These are phyloP conservation scores for Parazoanthus atlanticus DNA, from an alignment of 92 coral and sea anemone genomes.

Conservation along the genomic window DNA sequence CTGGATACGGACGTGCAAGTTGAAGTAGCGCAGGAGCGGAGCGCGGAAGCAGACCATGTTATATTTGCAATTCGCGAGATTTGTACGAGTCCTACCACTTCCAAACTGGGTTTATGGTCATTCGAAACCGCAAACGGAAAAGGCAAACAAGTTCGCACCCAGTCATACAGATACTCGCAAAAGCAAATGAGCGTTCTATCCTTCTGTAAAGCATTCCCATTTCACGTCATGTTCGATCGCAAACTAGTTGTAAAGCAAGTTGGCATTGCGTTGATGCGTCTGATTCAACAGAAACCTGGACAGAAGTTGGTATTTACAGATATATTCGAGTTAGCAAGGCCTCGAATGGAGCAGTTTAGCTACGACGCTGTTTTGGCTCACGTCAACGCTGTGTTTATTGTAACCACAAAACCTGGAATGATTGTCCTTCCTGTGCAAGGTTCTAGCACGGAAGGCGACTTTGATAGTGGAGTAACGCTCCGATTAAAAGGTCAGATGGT, in stretches of 20 bases:
- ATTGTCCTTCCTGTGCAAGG: constrained; percentile 40
- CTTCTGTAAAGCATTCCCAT: constrained; percentile 97
- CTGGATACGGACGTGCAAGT: constrained; percentile 79
- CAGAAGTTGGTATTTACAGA: constrained; percentile 73
- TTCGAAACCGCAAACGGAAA: constrained; percentile 53
- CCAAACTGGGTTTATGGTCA: constrained; percentile 90
- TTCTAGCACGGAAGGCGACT: constrained; percentile 32
- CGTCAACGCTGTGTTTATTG: constrained; percentile 92
- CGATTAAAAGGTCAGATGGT: constrained; percentile 99
- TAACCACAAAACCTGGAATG: constrained; percentile 71
- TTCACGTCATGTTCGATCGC: constrained; percentile 93
- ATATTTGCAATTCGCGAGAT: constrained; percentile 85
- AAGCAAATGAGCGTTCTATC: constrained; percentile 77
- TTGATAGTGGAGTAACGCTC: constrained; percentile 51
- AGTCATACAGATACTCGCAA: constrained; percentile 20
- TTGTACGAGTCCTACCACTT: constrained; percentile 61
- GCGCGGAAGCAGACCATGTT: constrained; percentile 78
- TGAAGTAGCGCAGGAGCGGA: constrained; percentile 61
- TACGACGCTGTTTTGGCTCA: constrained; percentile 81
- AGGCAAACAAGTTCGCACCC: constrained; percentile 33
- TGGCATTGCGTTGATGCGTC: constrained; percentile 85
- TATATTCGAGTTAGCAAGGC: constrained; percentile 81
- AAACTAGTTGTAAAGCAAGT: constrained; percentile 86
- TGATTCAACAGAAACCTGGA: constrained; percentile 61
- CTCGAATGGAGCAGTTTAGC: constrained; percentile 83